Evolutionary conservation across 1,140 invertebrate species (phyloP).

Genomic region (Drepana arcuata): DNA sequence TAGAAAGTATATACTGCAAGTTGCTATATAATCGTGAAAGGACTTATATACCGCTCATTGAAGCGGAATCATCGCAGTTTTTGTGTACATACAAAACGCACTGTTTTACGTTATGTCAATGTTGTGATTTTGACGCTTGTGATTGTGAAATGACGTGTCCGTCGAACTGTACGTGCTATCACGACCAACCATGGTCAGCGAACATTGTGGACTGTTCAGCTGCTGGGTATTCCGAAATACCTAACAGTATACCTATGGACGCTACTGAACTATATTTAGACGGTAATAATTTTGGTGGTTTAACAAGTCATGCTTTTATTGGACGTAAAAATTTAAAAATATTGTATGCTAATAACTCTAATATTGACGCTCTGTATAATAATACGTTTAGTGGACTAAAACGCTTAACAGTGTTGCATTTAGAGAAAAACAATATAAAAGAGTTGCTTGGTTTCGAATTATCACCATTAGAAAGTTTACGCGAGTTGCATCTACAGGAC

Average conservation of each 20-base stretch:
- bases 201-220: conserved; percentile 94
- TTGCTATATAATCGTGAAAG: conserved; percentile 87
- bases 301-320: conserved; percentile 92
- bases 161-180: conserved; percentile 93
- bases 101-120: conserved; percentile 93
- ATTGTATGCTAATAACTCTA: conserved; percentile 90
- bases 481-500: conserved; percentile 89
- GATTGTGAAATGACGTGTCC: conserved; percentile 97
- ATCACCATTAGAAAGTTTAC: conserved; percentile 83
- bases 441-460: conserved; percentile 88
- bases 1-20: conserved; percentile 92
- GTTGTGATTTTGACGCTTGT: conserved; percentile 95
- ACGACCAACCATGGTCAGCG: conserved; percentile 93
- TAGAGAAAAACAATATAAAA: conserved; percentile 88
- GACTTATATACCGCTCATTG: conserved; percentile 85
- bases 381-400: conserved; percentile 91
- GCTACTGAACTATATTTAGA: conserved; percentile 94
- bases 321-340: conserved; percentile 90
- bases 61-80: conserved; percentile 90
- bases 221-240: conserved; percentile 84
- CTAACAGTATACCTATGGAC: conserved; percentile 93
- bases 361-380: conserved; percentile 87
- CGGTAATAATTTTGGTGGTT: conserved; percentile 89
- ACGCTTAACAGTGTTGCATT: conserved; percentile 82
- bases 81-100: conserved; percentile 93